These are phyloP conservation scores for Drosophila ercepeae DNA, from an alignment of 1,140 invertebrate genomes.

Conservation along the genomic window DNA sequence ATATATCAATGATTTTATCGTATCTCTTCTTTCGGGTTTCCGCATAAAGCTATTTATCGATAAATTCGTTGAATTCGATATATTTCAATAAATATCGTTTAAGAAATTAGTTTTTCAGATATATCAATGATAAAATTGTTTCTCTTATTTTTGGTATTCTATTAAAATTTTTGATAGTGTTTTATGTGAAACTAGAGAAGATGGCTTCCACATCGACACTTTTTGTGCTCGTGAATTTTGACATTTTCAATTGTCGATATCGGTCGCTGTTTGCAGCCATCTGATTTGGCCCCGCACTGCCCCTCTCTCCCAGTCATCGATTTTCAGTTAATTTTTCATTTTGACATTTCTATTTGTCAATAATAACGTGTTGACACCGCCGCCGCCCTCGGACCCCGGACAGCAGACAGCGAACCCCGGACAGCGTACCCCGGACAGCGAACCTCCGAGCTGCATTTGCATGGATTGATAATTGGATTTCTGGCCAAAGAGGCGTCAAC, in stretches of 20 bases:
- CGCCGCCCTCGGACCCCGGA: conserved; percentile 27
- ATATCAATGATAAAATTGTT: too few relatives aligned
- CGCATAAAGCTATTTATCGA: too few relatives aligned
- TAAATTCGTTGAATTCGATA: too few relatives aligned
- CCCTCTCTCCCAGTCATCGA: too few relatives aligned
- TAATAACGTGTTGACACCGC: conserved; percentile 73
- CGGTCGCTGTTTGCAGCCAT: conserved; percentile 33
- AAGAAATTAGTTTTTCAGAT: too few relatives aligned
- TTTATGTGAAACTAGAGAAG: neutral
- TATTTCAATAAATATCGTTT: too few relatives aligned
- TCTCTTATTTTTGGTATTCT: too few relatives aligned
- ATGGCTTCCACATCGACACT: conserved; percentile 16
- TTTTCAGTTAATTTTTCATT: conserved; percentile 81
- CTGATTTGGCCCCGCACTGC: conserved; percentile 16
- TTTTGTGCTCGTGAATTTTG: conserved; percentile 59
- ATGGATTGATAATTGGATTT: conserved; percentile 53
- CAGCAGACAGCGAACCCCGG: too few relatives aligned
- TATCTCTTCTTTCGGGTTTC: too few relatives aligned
- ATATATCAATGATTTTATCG: too few relatives aligned
- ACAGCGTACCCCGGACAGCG: too few relatives aligned
- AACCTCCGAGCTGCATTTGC: neutral
- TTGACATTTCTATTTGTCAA: conserved; percentile 83
- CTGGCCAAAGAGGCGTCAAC: conserved; percentile 26
- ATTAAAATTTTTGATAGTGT: conserved; percentile 23
- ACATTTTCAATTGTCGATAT: conserved; percentile 75